Conservation (phyloP, 1,140 invertebrate species). For the Harlomillsia oculata region DNA sequence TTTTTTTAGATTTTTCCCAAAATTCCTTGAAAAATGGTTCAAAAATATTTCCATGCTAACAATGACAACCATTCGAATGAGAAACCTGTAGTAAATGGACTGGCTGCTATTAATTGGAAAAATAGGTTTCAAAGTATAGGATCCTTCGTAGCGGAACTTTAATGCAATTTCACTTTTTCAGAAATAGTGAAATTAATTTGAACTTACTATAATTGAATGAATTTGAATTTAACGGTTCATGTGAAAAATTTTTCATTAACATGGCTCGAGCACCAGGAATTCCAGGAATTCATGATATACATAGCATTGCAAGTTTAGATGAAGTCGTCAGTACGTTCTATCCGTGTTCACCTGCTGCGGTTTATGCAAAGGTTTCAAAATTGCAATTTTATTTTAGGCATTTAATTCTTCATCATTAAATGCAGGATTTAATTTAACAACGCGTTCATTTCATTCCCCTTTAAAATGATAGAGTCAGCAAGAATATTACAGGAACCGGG, state of each 20-base stretch:
- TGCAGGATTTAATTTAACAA: background rate
- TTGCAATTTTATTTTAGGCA: no score
- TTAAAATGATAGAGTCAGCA: background rate
- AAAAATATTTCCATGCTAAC: no score
- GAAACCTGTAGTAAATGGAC: background rate
- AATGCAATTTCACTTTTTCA: background rate
- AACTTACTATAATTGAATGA: no score
- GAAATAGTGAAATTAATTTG: background rate
- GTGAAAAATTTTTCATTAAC: no score
- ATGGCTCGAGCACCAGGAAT: conserved; percentile 12
- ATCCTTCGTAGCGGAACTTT: background rate
- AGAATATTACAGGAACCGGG: background rate
- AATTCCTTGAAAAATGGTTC: no score
- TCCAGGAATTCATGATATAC: conserved; percentile 9
- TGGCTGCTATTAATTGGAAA: background rate
- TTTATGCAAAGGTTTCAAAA: background rate
- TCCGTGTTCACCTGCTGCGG: background rate
- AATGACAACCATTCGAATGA: background rate
- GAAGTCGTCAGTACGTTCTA: background rate
- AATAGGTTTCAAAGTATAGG: no score
- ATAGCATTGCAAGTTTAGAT: conserved; percentile 2
- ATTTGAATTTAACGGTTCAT: no score
- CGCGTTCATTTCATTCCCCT: background rate
- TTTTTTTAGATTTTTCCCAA: no score
- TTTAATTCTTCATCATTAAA: background rate